These are phyloP conservation scores for Aphelocoma coerulescens DNA, from an alignment of 2,113 vertebrate genomes.

Conservation along the genomic window DNA sequence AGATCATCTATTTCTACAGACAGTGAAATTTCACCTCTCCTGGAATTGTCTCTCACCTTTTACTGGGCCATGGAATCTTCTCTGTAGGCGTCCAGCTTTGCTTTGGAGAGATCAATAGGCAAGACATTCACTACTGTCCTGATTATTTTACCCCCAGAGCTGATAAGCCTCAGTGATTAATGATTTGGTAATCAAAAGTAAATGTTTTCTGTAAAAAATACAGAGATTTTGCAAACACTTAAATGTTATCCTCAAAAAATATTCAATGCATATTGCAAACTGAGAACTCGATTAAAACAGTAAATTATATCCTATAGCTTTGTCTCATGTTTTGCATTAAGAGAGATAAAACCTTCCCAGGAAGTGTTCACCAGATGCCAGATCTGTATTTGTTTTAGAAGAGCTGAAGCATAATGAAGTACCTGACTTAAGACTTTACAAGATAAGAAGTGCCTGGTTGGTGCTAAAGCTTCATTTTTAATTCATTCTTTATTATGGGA, in stretches of 20 bases:
- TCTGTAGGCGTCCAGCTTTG: not conserved
- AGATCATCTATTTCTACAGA: not conserved
- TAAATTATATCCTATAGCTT: not conserved
- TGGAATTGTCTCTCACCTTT: not conserved
- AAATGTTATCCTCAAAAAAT: not conserved
- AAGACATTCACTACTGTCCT: not conserved
- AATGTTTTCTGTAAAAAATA: not conserved
- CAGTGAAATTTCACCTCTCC: not conserved
- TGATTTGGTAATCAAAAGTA: not conserved
- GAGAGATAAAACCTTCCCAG: not conserved
- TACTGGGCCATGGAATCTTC: not conserved
- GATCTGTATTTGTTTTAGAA: not conserved
- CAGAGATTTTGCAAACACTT: not conserved
- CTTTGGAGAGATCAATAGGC: not conserved
- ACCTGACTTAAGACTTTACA: slow-evolving; percentile 41
- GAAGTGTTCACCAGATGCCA: not conserved
- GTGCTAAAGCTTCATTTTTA: slow-evolving; percentile 53
- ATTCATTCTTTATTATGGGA: slow-evolving; percentile 52
- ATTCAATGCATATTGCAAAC: not conserved
- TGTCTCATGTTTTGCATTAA: not conserved
- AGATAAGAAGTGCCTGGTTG: slow-evolving; percentile 35
- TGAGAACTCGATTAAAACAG: not conserved
- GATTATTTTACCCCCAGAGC: not conserved
- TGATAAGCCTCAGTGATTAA: not conserved
- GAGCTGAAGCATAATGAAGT: slow-evolving; percentile 36